These are phyloP conservation scores for Phyto melanocephala DNA, from an alignment of 2,888 invertebrate species.

Conservation along the genomic window DNA sequence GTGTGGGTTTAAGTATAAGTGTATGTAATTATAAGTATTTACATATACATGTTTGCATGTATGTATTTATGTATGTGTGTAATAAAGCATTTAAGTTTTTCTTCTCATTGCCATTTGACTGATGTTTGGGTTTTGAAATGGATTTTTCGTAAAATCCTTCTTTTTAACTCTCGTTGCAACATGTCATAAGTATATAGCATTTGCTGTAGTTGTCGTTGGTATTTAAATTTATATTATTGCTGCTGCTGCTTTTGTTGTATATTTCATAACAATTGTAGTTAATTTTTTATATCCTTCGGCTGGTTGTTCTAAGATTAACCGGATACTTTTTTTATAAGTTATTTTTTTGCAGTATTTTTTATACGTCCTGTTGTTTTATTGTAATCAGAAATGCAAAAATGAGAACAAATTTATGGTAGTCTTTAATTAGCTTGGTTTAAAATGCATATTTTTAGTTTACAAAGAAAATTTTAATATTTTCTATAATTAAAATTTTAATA, in stretches of 20 bases:
- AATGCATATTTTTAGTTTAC: not conserved
- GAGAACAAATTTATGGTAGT: not conserved
- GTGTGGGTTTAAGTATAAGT: too few species aligned
- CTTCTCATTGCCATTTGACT: slow-evolving; percentile 46
- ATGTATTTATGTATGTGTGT: too few species aligned
- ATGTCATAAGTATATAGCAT: slow-evolving; percentile 47
- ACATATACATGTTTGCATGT: too few species aligned
- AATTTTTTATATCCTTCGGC: slow-evolving; percentile 52
- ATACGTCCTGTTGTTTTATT: not conserved
- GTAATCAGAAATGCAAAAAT: not conserved
- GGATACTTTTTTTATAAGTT: slow-evolving; percentile 35
- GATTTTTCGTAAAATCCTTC: slow-evolving; percentile 20
- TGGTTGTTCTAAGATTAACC: slow-evolving; percentile 47
- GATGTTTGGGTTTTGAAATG: slow-evolving; percentile 37
- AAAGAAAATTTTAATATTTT: too few species aligned
- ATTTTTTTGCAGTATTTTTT: slow-evolving; percentile 2
- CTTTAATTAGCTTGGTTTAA: not conserved
- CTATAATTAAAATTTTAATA: too few species aligned
- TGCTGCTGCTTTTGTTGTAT: slow-evolving; percentile 15
- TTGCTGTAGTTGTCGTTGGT: slow-evolving; percentile 32
- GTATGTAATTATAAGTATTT: too few species aligned
- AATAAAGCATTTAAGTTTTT: too few species aligned
- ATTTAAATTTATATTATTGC: slow-evolving; percentile 12
- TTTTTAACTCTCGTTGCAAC: not conserved
- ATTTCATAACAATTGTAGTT: slow-evolving; percentile 42